A percentile compares a stretch with the other conserved stretches of the same genome.
phyloP scores from a whole-genome alignment of 1,140 invertebrate species.

The Arion vulgaris region DNA sequence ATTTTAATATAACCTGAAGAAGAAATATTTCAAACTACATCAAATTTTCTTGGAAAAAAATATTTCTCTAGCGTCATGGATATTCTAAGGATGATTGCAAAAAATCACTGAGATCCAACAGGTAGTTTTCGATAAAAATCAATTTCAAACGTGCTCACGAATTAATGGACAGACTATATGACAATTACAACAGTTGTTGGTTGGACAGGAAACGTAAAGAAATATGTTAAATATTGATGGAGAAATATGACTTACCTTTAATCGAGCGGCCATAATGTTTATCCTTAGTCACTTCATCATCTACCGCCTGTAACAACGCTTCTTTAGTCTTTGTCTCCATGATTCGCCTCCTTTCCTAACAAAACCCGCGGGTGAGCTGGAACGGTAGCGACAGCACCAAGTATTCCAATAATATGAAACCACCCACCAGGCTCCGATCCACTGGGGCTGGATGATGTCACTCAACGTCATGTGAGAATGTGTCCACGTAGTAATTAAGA shows the following conservation, averaged over 20 bases:
- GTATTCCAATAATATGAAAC: conserved; percentile 71
- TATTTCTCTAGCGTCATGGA: no score
- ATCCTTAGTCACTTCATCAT: conserved; percentile 72
- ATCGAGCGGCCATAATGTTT: conserved; percentile 89
- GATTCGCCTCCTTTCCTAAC: conserved; percentile 60
- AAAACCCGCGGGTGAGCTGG: conserved; percentile 79
- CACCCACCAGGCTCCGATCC: conserved; percentile 77
- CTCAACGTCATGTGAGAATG: conserved; percentile 64
- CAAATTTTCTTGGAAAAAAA: no score
- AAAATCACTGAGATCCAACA: no score
- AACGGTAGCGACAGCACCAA: conserved; percentile 74
- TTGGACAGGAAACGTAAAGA: no score
- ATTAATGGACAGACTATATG: no score
- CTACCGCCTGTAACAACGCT: conserved; percentile 48
- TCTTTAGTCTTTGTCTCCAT: conserved; percentile 61
- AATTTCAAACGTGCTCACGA: no score
- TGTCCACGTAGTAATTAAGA: conserved; percentile 76
- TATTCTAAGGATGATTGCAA: no score
- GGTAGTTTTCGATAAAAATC: no score
- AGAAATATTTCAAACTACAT: no score
- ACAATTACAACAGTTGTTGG: no score
- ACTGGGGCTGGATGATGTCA: conserved; percentile 71
- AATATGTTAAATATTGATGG: no score
- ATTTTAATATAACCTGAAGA: no score
- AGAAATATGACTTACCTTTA: conserved; percentile 79